Percentiles rank a stretch among this genome's conserved stretches.
phyloP scores from a whole-genome alignment of 2,797 vertebrate species.

The Cynodonichthys magdalenae region DNA sequence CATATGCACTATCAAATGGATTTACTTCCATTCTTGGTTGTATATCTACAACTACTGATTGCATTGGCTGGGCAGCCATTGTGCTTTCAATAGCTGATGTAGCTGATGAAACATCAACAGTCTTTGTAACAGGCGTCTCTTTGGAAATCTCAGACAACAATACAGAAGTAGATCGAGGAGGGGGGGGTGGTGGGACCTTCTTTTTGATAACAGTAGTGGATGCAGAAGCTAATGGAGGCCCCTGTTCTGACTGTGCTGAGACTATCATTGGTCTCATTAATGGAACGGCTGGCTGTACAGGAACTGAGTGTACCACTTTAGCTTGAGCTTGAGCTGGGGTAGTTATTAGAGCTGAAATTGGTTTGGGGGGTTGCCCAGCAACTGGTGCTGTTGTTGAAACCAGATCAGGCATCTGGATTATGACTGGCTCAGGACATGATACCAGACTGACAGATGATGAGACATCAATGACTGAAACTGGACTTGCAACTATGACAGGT shows the following conservation, averaged over 20 bases:
- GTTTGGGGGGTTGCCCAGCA: slow-evolving; percentile 49
- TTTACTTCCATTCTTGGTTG: slow-evolving; percentile 71
- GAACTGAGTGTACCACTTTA: slow-evolving; percentile 60
- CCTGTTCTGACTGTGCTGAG: slow-evolving; percentile 33
- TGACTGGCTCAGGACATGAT: slow-evolving; percentile 51
- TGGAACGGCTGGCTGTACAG: slow-evolving; percentile 53
- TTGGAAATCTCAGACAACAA: slow-evolving; percentile 57
- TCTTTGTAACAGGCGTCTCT: slow-evolving; percentile 48
- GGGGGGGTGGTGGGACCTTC: slow-evolving; percentile 72
- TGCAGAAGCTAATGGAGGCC: slow-evolving; percentile 28
- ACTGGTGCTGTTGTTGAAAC: slow-evolving; percentile 71
- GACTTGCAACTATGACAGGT: slow-evolving; percentile 29
- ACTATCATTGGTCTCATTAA: slow-evolving; percentile 39
- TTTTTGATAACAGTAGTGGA: slow-evolving; percentile 76
- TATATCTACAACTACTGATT: slow-evolving; percentile 76
- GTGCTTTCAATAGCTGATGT: slow-evolving; percentile 35
- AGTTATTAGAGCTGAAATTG: slow-evolving; percentile 54
- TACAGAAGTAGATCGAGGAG: slow-evolving; percentile 74
- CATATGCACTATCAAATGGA: slow-evolving; percentile 42
- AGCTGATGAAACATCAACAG: slow-evolving; percentile 53
- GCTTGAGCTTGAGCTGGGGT: slow-evolving; percentile 46
- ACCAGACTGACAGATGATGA: slow-evolving; percentile 31
- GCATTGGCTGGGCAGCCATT: slow-evolving; percentile 58
- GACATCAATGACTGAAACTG: slow-evolving; percentile 23
- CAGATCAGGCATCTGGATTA: slow-evolving; percentile 76